Conservation (phyloP, 2,888 invertebrate species). For the Zaprionus lineosus region DNA sequence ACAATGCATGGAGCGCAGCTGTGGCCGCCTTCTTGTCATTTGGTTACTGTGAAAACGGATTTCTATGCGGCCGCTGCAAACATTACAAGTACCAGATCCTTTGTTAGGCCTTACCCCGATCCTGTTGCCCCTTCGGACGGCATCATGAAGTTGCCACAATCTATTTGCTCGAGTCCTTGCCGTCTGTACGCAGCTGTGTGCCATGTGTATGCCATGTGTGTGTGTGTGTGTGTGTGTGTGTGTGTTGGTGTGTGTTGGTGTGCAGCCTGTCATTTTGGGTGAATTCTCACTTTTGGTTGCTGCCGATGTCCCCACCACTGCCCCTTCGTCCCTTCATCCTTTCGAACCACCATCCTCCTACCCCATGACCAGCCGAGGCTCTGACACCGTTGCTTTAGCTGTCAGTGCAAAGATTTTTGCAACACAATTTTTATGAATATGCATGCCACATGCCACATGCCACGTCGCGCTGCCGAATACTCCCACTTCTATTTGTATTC, state of each 20-base stretch:
- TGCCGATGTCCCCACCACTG: slow-evolving; percentile 12
- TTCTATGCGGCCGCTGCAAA: slow-evolving; percentile 55
- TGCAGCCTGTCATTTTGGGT: slow-evolving; percentile 48
- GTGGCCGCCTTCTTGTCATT: slow-evolving; percentile 51
- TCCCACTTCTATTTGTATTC: too few relatives aligned
- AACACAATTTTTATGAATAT: slow-evolving; percentile 62
- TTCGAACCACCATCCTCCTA: too few relatives aligned
- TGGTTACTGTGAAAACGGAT: slow-evolving; percentile 53
- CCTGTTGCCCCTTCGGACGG: not conserved
- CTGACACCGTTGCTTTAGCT: too few relatives aligned
- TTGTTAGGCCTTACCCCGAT: slow-evolving; percentile 19
- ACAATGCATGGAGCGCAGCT: slow-evolving; percentile 63
- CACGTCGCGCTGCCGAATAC: slow-evolving; percentile 10
- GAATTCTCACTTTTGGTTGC: slow-evolving; percentile 55
- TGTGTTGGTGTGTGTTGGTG: slow-evolving; percentile 7
- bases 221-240: too few relatives aligned
- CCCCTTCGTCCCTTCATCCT: slow-evolving; percentile 3
- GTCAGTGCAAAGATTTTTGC: slow-evolving; percentile 37
- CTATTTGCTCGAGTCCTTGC: not conserved
- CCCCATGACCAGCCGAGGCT: too few relatives aligned
- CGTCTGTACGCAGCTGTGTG: slow-evolving; percentile 31
- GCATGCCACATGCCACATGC: slow-evolving; percentile 56
- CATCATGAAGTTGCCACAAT: not conserved
- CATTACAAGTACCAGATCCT: slow-evolving; percentile 38
- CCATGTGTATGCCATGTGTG: too few relatives aligned